Conservation (phyloP, 64 coral and sea anemone species). For the Actinia equina region DNA sequence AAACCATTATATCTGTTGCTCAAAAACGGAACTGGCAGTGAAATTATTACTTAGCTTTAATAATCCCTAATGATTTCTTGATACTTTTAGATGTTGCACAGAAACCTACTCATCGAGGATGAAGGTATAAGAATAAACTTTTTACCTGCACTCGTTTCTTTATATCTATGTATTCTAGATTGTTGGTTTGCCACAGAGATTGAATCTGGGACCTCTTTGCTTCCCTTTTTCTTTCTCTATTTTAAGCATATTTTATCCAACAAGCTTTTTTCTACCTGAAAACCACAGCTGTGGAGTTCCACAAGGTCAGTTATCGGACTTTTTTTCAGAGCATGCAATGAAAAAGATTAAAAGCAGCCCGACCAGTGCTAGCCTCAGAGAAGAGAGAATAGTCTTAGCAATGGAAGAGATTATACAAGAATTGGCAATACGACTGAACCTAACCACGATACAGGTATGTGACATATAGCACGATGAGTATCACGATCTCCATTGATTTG, state of each 20-base stretch:
- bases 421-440: conserved; percentile 9
- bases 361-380: not conserved
- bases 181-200: too few relatives aligned
- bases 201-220: not conserved
- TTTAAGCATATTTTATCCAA: not conserved
- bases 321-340: not conserved
- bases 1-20: too few relatives aligned
- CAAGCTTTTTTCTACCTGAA: not conserved
- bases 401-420: conserved; percentile 19
- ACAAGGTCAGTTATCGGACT: not conserved
- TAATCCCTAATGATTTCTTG: not conserved
- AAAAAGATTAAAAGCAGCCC: not conserved
- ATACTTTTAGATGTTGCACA: not conserved
- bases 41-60: too few relatives aligned
- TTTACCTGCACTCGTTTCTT: not conserved
- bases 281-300: not conserved
- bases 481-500: too few relatives aligned
- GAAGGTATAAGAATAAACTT: not conserved
- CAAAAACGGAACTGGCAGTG: too few relatives aligned
- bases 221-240: not conserved
- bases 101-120: not conserved
- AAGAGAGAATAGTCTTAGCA: conserved; percentile 4
- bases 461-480: too few relatives aligned
- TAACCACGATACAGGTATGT: conserved; percentile 2
- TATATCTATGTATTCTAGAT: too few relatives aligned